Evolutionary conservation across 1,140 invertebrate genomes (phyloP), one percentile per base, ranked within the genome.

Genomic region (Drosophila ercepeae): DNA sequence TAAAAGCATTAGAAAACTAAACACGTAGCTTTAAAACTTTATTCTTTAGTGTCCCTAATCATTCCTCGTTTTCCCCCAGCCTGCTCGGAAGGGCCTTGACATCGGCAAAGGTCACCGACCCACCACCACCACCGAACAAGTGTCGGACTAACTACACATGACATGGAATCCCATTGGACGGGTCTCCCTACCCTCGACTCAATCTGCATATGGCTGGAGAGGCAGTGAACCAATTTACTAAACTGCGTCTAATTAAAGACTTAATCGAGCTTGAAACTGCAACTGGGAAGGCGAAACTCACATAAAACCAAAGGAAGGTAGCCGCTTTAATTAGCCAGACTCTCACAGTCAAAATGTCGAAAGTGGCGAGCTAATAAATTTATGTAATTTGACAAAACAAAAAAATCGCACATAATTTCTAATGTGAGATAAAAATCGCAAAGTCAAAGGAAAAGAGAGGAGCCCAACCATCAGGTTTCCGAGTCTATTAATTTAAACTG

Each of bases 401-500:
- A 59, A 36, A 81, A 84, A 72, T 71, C 64, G 78, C 77, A 77
- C 69, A 74, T 75, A 58, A 88, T 81, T 77, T 81, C 68, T 67
- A 86, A 79, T 86, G 75, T 73, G 25, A 65, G 67, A 86, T 79
- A 67, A 86, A 83, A 72, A 83, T 79, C 75, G 18, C 48, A 27
- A 67, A 74, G 78, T 78, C 74, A 70, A 78, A 71, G 73, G 67
- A 65, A 27, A 36, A 21, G n/a, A 21, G n/a, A 42, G 51, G 11
- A 44, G 39, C 29, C 50, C 39, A 51, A 13, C 36, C 36, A 16
- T 2, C 13, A 13, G 16, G 36, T 16, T 25, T 14, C 59, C 29
- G 25, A 69, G 71, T 86, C 82, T 86, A 86, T 86, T 86, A 88
- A 86, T 86, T 86, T 88, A 77, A 86, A 86, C 88, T 75, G 82